phyloP scores from a whole-genome alignment of 2,113 vertebrate genomes.

The Pampusana beccarii region DNA sequence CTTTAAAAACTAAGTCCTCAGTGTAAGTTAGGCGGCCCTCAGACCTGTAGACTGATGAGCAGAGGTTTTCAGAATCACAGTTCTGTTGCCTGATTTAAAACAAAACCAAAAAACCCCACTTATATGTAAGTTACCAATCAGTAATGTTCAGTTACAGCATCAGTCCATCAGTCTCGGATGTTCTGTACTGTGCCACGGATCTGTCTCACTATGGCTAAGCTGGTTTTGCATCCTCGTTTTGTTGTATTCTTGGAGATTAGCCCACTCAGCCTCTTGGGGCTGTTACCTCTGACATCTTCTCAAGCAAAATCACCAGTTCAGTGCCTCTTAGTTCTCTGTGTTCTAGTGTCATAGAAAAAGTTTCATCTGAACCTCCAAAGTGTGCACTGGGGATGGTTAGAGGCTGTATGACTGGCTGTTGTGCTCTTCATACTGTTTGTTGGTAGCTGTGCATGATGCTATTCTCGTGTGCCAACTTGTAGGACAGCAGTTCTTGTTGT shows the following conservation, averaged over 20 bases:
- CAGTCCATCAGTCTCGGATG: background rate
- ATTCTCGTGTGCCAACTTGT: background rate
- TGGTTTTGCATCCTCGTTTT: background rate
- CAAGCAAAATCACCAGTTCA: background rate
- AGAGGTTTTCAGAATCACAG: background rate
- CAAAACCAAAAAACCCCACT: background rate
- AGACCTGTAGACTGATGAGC: background rate
- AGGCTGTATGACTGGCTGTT: background rate
- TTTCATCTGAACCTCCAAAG: background rate
- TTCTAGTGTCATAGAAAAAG: background rate
- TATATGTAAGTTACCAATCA: background rate
- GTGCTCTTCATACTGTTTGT: background rate
- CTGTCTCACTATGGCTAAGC: rapidly evolving
- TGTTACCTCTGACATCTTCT: background rate
- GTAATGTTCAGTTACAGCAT: background rate
- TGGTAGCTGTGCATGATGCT: background rate
- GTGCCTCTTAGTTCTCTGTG: background rate
- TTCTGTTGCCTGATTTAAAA: background rate
- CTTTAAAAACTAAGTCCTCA: background rate
- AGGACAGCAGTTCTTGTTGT: background rate
- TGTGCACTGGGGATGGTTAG: background rate
- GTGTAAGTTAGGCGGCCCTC: background rate
- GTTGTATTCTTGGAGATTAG: background rate
- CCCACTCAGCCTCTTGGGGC: background rate
- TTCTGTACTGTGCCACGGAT: background rate